Evolutionary conservation across 2,888 invertebrate species (phyloP).

Genomic region (Hyles lineata): DNA sequence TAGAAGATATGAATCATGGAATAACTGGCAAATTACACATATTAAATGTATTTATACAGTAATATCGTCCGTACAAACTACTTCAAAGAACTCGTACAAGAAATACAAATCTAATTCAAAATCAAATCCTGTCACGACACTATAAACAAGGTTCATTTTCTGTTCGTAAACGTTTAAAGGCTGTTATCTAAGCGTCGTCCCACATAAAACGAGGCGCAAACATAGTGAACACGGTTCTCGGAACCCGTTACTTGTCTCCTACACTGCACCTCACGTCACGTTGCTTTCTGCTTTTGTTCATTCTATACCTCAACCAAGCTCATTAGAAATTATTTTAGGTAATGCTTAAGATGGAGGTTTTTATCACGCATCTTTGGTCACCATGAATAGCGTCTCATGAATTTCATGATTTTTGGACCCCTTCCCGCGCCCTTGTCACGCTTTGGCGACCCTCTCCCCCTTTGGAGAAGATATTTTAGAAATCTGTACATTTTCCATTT

Average conservation of each 20-base stretch:
- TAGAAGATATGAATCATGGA: too few species aligned
- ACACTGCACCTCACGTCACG: conserved; percentile 47
- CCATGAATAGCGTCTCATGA: too few species aligned
- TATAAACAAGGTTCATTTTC: conserved; percentile 16
- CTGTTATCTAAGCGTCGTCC: conserved; percentile 39
- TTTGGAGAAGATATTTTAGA: background rate
- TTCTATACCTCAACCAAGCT: background rate
- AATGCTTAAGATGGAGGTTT: too few species aligned
- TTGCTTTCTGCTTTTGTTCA: conserved; percentile 55
- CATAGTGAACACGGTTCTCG: conserved; percentile 47
- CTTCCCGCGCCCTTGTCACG: too few species aligned
- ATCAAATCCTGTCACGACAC: conserved; percentile 3
- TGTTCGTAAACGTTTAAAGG: conserved; percentile 20
- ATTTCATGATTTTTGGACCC: too few species aligned
- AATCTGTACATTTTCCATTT: background rate
- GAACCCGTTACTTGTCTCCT: conserved; percentile 56
- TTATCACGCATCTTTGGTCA: too few species aligned
- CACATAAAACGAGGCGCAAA: conserved; percentile 44
- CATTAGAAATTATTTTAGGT: background rate
- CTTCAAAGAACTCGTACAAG: background rate
- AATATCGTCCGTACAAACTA: background rate
- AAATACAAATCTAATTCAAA: background rate
- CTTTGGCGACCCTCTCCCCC: too few species aligned
- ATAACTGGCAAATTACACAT: too few species aligned
- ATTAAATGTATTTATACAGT: background rate